Conservation (phyloP, 2,797 vertebrate species). For the Corythornis leucogaster region DNA sequence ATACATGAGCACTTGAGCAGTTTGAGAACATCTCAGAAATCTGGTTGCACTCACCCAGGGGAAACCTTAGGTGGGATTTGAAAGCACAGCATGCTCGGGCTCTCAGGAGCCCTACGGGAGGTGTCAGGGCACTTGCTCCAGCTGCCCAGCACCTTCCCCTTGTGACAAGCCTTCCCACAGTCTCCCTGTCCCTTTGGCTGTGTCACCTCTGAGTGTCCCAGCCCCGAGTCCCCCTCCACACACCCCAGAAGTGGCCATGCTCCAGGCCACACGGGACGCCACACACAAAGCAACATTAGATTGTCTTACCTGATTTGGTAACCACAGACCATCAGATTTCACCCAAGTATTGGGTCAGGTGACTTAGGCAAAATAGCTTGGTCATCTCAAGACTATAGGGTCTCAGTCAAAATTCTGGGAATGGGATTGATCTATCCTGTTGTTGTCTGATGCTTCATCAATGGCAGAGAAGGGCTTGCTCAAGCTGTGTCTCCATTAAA, state of each 20-base stretch:
- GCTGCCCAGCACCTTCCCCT: background rate
- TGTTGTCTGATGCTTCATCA: background rate
- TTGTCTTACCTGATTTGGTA: constrained; percentile 39
- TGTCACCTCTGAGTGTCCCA: background rate
- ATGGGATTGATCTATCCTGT: background rate
- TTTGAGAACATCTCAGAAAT: background rate
- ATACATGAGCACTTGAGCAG: fast-evolving
- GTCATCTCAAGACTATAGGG: background rate
- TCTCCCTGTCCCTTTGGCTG: background rate
- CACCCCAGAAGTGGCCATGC: background rate
- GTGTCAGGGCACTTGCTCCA: fast-evolving
- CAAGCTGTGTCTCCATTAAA: background rate
- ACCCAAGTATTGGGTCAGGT: fast-evolving
- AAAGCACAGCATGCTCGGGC: background rate
- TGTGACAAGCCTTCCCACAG: fast-evolving
- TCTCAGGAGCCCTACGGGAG: fast-evolving
- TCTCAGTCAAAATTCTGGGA: background rate
- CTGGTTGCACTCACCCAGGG: background rate
- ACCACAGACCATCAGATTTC: background rate
- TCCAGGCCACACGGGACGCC: background rate
- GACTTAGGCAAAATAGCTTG: background rate
- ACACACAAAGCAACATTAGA: background rate
- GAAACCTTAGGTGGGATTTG: background rate
- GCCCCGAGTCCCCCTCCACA: background rate
- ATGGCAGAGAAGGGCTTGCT: background rate